Evolutionary conservation across 2,113 vertebrate species (phyloP), one percentile per base, ranked within the genome.

Genomic region (Stigmatopora argus): DNA sequence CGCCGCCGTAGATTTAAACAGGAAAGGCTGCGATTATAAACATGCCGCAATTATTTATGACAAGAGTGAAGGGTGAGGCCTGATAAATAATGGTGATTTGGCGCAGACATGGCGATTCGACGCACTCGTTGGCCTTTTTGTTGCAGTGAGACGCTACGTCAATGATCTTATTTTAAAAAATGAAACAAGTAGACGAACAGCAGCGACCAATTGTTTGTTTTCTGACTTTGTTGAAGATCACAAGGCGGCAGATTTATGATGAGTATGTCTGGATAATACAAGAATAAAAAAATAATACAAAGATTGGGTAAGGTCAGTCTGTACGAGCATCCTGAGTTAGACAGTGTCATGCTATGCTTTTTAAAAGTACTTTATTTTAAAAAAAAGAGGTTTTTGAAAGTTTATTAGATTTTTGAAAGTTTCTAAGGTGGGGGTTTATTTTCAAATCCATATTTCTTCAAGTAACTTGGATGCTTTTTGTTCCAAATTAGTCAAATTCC

Each of bases 1-100:
- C 49, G 46, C 52, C 26, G 55, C 26, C 47, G 51, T 45, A 38
- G 55, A 34, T 71, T 67, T 67, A 79, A 81, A 82, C 82, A 78
- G 77, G 77, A 82, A 66, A 61, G 6, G 2, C 46, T 55, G 19
- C 72, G 67, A 83, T 78, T 79, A 77, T 75, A 83, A 85, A 81
- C 78, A 85, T 53, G 66, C 53, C 60, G 34, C 38, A 61, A 62
- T 62, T 73, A 79, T 70, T 81, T 71, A 78, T 11, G 67, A 78
- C 10, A 49, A 70, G 61, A 69, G 52, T 9, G 4, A 75, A 61
- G 46, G 70, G 61, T 64, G 34, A 44, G n/a, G 35, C 62, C 71
- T 35, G 70, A 53, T 49, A 70, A 78, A 80, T 74, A 45, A 53
- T 53, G 78, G 45, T 47, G 3, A 56, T 51, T 5, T 45, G 7